phyloP scores from a whole-genome alignment of 2,113 vertebrate species.

The Irena cyanogastra region DNA sequence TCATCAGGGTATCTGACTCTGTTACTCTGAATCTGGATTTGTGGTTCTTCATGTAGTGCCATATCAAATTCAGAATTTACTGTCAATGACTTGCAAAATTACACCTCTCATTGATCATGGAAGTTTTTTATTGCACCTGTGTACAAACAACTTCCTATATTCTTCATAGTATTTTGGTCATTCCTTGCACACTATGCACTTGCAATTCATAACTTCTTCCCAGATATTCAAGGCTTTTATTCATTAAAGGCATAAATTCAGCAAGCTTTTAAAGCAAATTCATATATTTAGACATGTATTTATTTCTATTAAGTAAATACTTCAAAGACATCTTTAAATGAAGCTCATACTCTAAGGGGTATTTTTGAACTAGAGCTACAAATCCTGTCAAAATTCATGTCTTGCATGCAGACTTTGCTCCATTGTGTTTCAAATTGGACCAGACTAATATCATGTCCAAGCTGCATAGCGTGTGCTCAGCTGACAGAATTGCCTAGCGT shows the following conservation, averaged over 20 bases:
- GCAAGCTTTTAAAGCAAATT: not conserved
- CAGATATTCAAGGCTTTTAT: not conserved
- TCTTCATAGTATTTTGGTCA: not conserved
- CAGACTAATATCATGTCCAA: not conserved
- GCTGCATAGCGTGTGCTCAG: rapidly evolving
- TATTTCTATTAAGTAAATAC: not conserved
- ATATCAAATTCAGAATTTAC: not conserved
- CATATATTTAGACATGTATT: conserved; percentile 12
- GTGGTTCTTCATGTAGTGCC: not conserved
- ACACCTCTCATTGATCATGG: not conserved
- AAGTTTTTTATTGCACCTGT: not conserved
- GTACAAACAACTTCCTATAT: rapidly evolving
- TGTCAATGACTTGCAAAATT: not conserved
- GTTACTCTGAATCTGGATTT: not conserved
- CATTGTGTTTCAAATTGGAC: not conserved
- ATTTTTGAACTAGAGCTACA: not conserved
- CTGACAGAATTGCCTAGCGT: not conserved
- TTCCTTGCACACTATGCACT: not conserved
- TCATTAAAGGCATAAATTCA: conserved; percentile 18
- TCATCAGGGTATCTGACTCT: not conserved
- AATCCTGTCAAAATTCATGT: conserved; percentile 4
- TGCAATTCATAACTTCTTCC: not conserved
- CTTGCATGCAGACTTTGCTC: not conserved
- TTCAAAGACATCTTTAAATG: conserved; percentile 47
- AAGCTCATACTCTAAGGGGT: not conserved